Evolutionary conservation across 2,113 vertebrate species (phyloP), one percentile per base, ranked within the genome.

Genomic region (Mastomys natalensis): DNA sequence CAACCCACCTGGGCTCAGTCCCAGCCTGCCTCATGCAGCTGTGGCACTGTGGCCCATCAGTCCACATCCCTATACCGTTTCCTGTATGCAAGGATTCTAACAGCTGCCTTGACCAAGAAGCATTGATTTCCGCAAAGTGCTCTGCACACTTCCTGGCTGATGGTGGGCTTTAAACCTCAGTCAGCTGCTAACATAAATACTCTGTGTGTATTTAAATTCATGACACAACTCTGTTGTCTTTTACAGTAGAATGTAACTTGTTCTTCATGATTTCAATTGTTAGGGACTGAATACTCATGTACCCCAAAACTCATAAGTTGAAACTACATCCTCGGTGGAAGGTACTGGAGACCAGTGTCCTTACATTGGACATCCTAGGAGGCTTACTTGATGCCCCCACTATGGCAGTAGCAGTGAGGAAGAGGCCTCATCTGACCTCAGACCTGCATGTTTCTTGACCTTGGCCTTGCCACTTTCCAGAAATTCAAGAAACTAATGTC

Each of bases 291-390:
- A 19, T 74, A 43, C n/a, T 64, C 5, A 34, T 45, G 29, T 37
- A 51, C 24, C 17, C 19, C 43, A 21, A 53, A 72, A 37, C 58
- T 81, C 12, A 10, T 4, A 15, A 1, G 3, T 37, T 21, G 9
- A 68, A 24, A 26, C 43, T n/a, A 7, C 19, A 80, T 70, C 12
- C 43, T 19, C 16, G n/a, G 1, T 82, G 16, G 9, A 60, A 48
- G 26, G 0, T 0, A 1, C 6, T 16, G 2, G 45, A 86, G 10
- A 58, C 43, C 0, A 5, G 40, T 3, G 45, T 45, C 45, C 43
- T 68, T 26, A 48, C 37, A 26, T 48, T 37, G 70, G 31, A 68
- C 34, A 26, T 24, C 31, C 34, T 11, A 68, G 85, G 31, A 22
- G 24, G 31, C 43, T 51, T 9, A 4, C 82, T 66, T 64, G 26